Conservation (phyloP, 2,888 invertebrate genomes). For the Electrophaes corylata region DNA sequence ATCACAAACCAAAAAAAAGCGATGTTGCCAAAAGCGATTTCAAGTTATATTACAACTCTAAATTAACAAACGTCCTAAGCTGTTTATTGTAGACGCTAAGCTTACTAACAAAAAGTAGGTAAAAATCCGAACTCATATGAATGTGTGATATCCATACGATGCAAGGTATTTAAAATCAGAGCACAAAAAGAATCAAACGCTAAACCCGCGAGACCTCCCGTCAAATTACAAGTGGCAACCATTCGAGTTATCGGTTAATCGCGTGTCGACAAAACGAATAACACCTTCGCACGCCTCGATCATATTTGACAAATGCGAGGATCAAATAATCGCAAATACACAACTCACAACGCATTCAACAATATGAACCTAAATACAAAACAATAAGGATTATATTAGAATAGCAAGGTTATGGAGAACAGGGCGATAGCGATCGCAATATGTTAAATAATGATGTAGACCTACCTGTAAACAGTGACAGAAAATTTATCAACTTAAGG, state of each 20-base stretch:
- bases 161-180: constrained; percentile 31
- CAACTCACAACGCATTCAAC: constrained; percentile 39
- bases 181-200: constrained; percentile 48
- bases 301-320: constrained; percentile 72
- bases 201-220: constrained; percentile 64
- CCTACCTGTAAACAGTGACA: constrained; percentile 50
- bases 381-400: constrained; percentile 49
- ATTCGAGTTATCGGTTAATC: constrained; percentile 66
- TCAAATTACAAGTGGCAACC: constrained; percentile 73
- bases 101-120: constrained; percentile 4
- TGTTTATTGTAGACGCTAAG: not conserved
- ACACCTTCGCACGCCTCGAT: constrained; percentile 68
- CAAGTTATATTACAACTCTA: not conserved
- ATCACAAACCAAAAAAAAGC: constrained; percentile 1
- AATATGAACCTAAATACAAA: constrained; percentile 45
- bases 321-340: constrained; percentile 66
- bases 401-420: constrained; percentile 41
- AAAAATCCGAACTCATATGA: constrained; percentile 18
- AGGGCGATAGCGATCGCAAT: constrained; percentile 55
- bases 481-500: constrained; percentile 52
- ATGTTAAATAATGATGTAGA: constrained; percentile 59
- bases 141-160: constrained; percentile 33
- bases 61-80: not conserved
- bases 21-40: not conserved
- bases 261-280: constrained; percentile 75